phyloP scores from a whole-genome alignment of 1,140 invertebrate genomes.

The Orussus abietinus region DNA sequence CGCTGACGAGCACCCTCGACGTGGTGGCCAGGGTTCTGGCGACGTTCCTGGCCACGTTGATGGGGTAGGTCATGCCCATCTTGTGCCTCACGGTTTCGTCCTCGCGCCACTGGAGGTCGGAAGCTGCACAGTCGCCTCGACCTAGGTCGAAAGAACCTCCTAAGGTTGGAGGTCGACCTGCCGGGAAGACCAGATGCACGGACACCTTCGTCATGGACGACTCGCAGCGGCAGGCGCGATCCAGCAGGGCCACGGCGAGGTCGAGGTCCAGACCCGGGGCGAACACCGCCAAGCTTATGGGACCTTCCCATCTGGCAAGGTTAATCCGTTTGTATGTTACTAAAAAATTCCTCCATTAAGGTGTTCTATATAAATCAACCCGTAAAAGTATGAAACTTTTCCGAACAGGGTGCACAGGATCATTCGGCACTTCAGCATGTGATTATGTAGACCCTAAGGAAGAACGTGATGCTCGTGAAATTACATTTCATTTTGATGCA shows the following conservation, averaged over 20 bases:
- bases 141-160: constrained; percentile 4
- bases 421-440: too few relatives aligned
- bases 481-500: too few relatives aligned
- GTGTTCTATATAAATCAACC: too few relatives aligned
- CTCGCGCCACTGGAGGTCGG: constrained; percentile 35
- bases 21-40: constrained; percentile 61
- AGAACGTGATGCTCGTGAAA: too few relatives aligned
- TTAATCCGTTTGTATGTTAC: too few relatives aligned
- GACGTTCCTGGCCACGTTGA: constrained; percentile 72
- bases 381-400: too few relatives aligned
- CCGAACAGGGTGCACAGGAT: too few relatives aligned
- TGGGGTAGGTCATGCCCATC: constrained; percentile 64
- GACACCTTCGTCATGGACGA: constrained; percentile 66
- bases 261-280: constrained; percentile 65
- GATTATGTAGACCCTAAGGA: too few relatives aligned
- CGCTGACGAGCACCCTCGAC: constrained; percentile 68
- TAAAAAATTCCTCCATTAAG: too few relatives aligned
- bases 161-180: constrained; percentile 35
- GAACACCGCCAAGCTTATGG: constrained; percentile 69
- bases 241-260: constrained; percentile 59
- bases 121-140: constrained; percentile 34
- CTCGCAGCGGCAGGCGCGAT: constrained; percentile 62
- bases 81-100: constrained; percentile 53
- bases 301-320: too few relatives aligned
- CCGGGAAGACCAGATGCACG: constrained; percentile 66